Base-by-base conservation (phyloP, 2,113 vertebrate species). In the Anas platyrhynchos region DNA sequence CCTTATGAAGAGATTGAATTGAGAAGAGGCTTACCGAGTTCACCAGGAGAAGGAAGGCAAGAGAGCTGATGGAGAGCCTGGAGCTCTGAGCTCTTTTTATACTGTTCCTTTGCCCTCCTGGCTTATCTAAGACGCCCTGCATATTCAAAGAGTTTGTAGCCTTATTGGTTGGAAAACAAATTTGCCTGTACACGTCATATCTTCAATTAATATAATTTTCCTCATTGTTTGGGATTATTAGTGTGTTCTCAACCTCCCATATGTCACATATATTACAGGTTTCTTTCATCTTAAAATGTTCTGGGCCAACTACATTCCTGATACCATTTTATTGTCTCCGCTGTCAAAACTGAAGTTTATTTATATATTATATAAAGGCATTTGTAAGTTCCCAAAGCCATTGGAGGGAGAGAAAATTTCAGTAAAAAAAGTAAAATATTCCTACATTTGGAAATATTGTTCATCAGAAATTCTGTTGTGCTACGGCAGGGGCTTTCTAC, bases 181-280 rank as follows among this genome's bases (percentile, higher is more conserved):
- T 93, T 94, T 95, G 91, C 86, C 87, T 92, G 77, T 23, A 29
- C 91, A 61, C 91, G 84, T 95, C 94, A 94, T 91, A 94, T 96
- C 95, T 97, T 56, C 93, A 96, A 97, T 97, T 96, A 96, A 92
- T 61, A 11, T 94, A 97, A 97, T 96, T 91, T 92, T 85, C 94
- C 58, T 63, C 84, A 82, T 96, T 95, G 95, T 94, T 96, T 96
- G 95, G 95, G 96, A 92, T 92, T 94, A 97, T 96, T 95, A 97
- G 77, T 25, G 26, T 91, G 86, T 87, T 96, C 94, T 62, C 71
- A 84, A 62, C 74, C 85, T 91, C 74, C 29, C 9, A 1, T n/a
- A 81, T 20, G 48, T 68, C 66, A 90, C 66, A 15, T 5, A 4
- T 26, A 93, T 96, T 94, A 96, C 89, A 94, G 89, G 91, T 79